These are phyloP conservation scores for Pseudomyrmex gracilis DNA, from an alignment of 1,140 invertebrate species.

Conservation along the genomic window DNA sequence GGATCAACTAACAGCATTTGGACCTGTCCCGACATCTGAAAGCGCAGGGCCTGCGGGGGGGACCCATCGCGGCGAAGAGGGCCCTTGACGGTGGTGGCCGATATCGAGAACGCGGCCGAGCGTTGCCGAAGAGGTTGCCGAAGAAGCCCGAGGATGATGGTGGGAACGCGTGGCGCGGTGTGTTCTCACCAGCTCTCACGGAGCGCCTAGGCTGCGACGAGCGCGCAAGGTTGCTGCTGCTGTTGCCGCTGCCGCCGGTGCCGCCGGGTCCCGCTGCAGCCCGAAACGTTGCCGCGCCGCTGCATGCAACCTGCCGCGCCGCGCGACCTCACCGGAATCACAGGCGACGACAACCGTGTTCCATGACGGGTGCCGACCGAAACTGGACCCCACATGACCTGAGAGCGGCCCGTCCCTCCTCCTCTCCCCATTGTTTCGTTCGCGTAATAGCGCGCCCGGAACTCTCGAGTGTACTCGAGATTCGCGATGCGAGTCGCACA, in stretches of 20 bases:
- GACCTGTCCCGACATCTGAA: conserved; percentile 53
- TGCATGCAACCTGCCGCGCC: conserved; percentile 72
- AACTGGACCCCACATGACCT: conserved; percentile 56
- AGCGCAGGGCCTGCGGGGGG: conserved; percentile 28
- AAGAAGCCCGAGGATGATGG: conserved; percentile 83
- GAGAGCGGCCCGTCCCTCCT: conserved; percentile 22
- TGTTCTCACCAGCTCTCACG: conserved; percentile 84
- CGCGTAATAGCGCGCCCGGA: conserved; percentile 47
- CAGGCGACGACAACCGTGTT: conserved; percentile 48
- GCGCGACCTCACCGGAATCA: conserved; percentile 53
- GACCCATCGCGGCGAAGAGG: conserved; percentile 50
- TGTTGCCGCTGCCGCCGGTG: conserved; percentile 64
- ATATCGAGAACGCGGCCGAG: conserved; percentile 72
- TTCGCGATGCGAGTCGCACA: not conserved
- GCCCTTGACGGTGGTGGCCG: conserved; percentile 33
- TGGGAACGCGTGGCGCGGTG: conserved; percentile 84
- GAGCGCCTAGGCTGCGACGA: conserved; percentile 70
- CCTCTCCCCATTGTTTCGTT: conserved; percentile 27
- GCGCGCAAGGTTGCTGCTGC: conserved; percentile 68
- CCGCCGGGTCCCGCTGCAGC: conserved; percentile 33
- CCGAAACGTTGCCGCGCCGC: conserved; percentile 52
- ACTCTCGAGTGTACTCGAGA: conserved; percentile 44
- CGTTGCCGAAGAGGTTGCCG: conserved; percentile 77
- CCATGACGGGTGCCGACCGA: conserved; percentile 60
- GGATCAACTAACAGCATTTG: conserved; percentile 40